Evolutionary conservation across 2,888 invertebrate species (phyloP), one percentile per base, ranked within the genome.

Genomic region (Frankliniella intonsa): DNA sequence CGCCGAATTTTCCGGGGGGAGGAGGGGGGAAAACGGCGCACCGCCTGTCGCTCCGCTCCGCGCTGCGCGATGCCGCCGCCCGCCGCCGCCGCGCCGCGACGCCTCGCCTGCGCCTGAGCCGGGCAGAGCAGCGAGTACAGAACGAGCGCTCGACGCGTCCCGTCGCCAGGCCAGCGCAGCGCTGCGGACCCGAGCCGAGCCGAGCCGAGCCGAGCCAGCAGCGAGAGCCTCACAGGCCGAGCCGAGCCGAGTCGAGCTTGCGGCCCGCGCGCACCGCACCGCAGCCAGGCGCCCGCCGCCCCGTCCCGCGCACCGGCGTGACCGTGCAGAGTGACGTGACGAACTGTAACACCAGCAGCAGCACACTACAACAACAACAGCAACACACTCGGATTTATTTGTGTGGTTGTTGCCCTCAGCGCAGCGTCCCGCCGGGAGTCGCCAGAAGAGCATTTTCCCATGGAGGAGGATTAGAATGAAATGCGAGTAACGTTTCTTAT

Each of bases 271-370:
- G 55, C 55, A 14, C 14, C 69, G 69, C 69, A 22, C n/a, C 9
- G n/a, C 69, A 3, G 22, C 55, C 17, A 14, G 9, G 55, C 51
- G 51, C 51, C 3, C 17, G 55, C 5, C 55, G 55, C 55, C 14
- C 55, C 55, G 3, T 5, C 1, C 55, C 55, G 5, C 55, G 55
- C 1, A 80, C 62, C 65, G 80, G 80, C 25, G 80, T 83, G 80
- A 65, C 69, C 80, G 80, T n/a, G 25, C 81, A 82, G 69, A 27
- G 76, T 51, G 49, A 80, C 55, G 80, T 81, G 51, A 81, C 50
- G 81, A 81, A 81, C 76, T n/a, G 69, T 81, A 82, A 25, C 14
- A 51, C 3, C 65, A 65, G 65, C 65, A 65, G 65, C 65, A 65
- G n/a, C 65, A 65, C 8, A 11, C 11, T 14, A 11, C 69, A n/a